A percentile compares a stretch with the other conserved stretches of the same genome.
phyloP scores from a whole-genome alignment of 2,797 vertebrate species.

The Novumbra hubbsi region DNA sequence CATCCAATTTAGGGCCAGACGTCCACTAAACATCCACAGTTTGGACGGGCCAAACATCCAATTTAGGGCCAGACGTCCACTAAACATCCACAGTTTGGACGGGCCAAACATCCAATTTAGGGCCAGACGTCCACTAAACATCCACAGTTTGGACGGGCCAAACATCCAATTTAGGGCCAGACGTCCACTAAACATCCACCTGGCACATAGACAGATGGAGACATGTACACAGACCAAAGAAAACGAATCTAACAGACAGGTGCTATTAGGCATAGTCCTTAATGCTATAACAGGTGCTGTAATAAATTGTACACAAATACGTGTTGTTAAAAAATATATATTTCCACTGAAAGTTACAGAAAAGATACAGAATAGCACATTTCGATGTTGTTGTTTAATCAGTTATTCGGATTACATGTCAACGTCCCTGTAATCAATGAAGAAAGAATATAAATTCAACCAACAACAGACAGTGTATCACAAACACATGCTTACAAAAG shows the following conservation, averaged over 20 bases:
- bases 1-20: no score
- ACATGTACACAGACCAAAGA: neutral
- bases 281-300: neutral
- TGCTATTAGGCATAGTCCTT: neutral
- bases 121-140: no score
- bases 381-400: neutral
- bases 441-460: neutral
- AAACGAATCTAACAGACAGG: neutral
- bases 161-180: no score
- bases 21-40: no score
- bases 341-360: conserved; percentile 50
- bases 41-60: no score
- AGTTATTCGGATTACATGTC: conserved; percentile 4
- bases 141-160: no score
- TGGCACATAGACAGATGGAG: neutral
- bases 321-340: conserved; percentile 27
- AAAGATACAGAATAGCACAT: conserved; percentile 37
- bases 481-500: neutral
- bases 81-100: no score
- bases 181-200: no score
- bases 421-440: neutral
- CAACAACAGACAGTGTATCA: neutral
- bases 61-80: no score
- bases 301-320: conserved; percentile 14
- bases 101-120: no score